Base-by-base conservation (phyloP, 2,797 vertebrate species). In the Setipinna tenuifilis region DNA sequence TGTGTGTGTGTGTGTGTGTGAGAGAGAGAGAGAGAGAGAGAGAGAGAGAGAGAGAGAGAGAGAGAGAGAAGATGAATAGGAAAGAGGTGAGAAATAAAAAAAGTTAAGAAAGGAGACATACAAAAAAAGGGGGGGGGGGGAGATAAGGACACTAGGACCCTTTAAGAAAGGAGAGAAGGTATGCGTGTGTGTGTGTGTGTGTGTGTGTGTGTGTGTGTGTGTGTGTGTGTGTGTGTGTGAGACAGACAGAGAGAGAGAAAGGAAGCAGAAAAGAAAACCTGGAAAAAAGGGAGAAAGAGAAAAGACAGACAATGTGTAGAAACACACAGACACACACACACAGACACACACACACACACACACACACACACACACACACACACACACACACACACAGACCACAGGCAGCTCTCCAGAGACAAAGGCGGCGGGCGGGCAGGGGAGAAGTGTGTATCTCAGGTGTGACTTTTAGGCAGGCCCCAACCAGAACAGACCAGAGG, bases 321-420 rank as follows among this genome's bases (percentile, higher is more conserved):
- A 23, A 61, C 23, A 23, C 61, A 23, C n/a, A 65, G 3, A 65
- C 23, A 71, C 68, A 71, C 65, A 35, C 65, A 71, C 65, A 71
- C 28, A 71, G 12, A 71, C 65, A 71, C 65, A 31, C 25, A 35
- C 65, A 71, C 25, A 71, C 65, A 71, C 2, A 71, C 25, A 71
- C 12, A 16, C 65, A 71, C 65, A 71, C 65, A 35, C 25, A 71
- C 65, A 71, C 25, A 41, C 68, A 75, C 68, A 75, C 28, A 75
- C 12, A 75, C 28, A 44, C 35, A 78, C 31, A 75, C 68, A 75
- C 35, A 41, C 68, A 75, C 31, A 75, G 12, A 75, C 28, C 14
- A 31, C 35, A n/a, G 31, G 21, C 17, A 6, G 19, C 3, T 21
- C 58, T n/a, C 58, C 58, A 78, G 71, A 44, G 31, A 21, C 35